phyloP scores from a whole-genome alignment of 2,113 vertebrate genomes.

The Eira barbara region DNA sequence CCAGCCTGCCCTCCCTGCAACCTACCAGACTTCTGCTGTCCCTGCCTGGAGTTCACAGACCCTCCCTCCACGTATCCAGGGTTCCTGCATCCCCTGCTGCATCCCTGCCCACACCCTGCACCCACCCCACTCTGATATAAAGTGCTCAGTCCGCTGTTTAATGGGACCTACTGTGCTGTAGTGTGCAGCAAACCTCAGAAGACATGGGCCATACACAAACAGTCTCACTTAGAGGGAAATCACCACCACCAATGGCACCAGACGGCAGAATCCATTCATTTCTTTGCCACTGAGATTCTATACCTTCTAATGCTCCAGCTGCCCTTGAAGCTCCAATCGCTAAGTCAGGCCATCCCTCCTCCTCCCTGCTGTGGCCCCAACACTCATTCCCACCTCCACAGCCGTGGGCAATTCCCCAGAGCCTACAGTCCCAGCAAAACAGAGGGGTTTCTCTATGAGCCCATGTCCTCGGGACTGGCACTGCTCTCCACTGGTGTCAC shows the following conservation, averaged over 20 bases:
- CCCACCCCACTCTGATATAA: not conserved
- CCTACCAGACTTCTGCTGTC: not conserved
- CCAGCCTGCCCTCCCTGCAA: too few species aligned
- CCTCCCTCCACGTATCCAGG: not conserved
- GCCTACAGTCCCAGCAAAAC: not conserved
- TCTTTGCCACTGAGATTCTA: not conserved
- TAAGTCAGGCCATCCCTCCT: too few species aligned
- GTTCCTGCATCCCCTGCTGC: not conserved
- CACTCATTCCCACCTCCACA: not conserved
- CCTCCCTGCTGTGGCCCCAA: not conserved
- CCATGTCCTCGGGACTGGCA: not conserved
- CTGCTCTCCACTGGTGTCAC: not conserved
- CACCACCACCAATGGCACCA: not conserved
- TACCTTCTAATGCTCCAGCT: not conserved
- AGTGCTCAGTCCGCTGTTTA: fast-evolving
- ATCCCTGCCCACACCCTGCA: too few species aligned
- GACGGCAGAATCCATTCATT: not conserved
- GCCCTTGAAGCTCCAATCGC: not conserved
- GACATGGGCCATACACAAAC: not conserved
- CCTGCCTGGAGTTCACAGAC: too few species aligned
- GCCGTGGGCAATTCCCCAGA: not conserved
- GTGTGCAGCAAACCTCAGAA: too few species aligned
- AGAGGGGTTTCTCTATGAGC: not conserved
- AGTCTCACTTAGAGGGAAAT: not conserved
- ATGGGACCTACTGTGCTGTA: not conserved